Evolutionary conservation across 2,888 invertebrate species (phyloP).

Genomic region (Amorpha juglandis): DNA sequence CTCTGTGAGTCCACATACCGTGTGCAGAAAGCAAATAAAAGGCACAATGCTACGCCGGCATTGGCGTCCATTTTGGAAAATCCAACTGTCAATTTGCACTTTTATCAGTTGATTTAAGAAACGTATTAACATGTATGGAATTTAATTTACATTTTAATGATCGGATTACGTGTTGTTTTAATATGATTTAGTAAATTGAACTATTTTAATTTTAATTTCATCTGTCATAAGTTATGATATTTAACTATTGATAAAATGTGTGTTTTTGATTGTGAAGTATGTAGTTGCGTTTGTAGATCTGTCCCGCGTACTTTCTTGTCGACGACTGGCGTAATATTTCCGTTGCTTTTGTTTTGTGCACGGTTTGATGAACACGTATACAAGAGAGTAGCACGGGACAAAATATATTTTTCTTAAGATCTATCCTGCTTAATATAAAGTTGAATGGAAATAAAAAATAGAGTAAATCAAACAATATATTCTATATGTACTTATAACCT

Average conservation of each 20-base stretch:
- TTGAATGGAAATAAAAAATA: background rate
- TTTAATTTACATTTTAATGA: slow-evolving; percentile 35
- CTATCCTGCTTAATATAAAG: slow-evolving; percentile 27
- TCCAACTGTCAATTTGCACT: slow-evolving; percentile 46
- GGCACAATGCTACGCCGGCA: slow-evolving; percentile 45
- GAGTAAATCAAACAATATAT: too few species aligned
- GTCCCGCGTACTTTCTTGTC: slow-evolving; percentile 73
- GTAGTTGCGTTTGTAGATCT: slow-evolving; percentile 57
- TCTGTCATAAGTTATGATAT: background rate
- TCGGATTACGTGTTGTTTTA: slow-evolving; percentile 32
- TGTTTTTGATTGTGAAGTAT: background rate
- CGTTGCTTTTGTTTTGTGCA: slow-evolving; percentile 79
- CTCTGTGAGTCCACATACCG: slow-evolving; percentile 68
- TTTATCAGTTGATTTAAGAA: background rate
- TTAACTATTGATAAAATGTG: background rate
- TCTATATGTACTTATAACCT: too few species aligned
- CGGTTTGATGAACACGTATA: slow-evolving; percentile 72
- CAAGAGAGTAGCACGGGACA: slow-evolving; percentile 65
- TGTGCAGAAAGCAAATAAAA: slow-evolving; percentile 73
- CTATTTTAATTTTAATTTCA: background rate
- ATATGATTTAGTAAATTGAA: background rate
- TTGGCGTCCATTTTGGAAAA: slow-evolving; percentile 59
- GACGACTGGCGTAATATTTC: slow-evolving; percentile 76
- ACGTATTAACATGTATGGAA: background rate
- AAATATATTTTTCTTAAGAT: slow-evolving; percentile 48